Evolutionary conservation across 2,888 invertebrate genomes (phyloP), one percentile per base, ranked within the genome.

Genomic region (Melanostoma scalare): DNA sequence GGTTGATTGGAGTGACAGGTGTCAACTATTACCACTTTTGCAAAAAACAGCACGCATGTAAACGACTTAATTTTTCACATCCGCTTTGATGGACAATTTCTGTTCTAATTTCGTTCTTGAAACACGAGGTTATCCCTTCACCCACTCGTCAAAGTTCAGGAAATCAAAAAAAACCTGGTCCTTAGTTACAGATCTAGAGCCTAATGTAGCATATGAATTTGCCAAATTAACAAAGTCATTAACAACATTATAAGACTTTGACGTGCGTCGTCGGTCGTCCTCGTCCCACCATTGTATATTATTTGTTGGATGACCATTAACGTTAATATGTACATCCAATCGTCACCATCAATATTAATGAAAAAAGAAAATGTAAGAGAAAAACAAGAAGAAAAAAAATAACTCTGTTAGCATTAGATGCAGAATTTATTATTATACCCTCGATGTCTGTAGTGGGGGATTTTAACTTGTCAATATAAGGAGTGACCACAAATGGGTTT

Each of bases 231-330:
- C 35, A 33, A 33, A 9, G 53, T 33, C 42, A 53, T 67, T 35
- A 8, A 42, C 30, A 31, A 35, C 67, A 20, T 20, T 20, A 20
- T 10, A 53, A 53, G 20, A 4, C n/a, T 40, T 40, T 5, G n/a
- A 38, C 20, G 9, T 40, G 4, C 30, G 56, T 58, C 31, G 30
- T 38, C 42, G 10, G 3, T 10, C 10, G n/a, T 10, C 10, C 69
- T 10, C 9, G 10, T 2, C 48, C 20, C 3, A n/a, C 44, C 33
- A 42, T 50, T 4, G 42, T 6, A 9, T 52, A 53, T 72, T 61
- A 71, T 72, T 72, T 72, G 53, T 72, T 44, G 8, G 53, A 72
- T 8, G 44, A 72, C 53, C 52, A 31, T 61, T 42, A 44, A 30
- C 42, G 30, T 56, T 69, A 69, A 46, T 69, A 69, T 60, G 42